Conservation (phyloP, 2,888 invertebrate species). For the Tortrix viridana region DNA sequence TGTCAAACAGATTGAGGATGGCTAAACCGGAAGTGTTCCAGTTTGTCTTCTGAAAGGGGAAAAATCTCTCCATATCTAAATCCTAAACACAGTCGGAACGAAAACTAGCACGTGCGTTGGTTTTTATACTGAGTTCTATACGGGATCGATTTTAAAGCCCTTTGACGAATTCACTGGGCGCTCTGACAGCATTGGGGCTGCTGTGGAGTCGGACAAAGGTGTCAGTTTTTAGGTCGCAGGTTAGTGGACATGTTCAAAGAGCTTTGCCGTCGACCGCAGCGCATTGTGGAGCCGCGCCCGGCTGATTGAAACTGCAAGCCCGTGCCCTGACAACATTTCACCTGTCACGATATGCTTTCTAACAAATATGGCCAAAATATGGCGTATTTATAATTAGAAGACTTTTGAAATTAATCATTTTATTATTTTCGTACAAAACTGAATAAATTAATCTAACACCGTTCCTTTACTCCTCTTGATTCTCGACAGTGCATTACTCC, state of each 20-base stretch:
- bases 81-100: neutral
- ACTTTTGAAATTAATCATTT: too few species aligned
- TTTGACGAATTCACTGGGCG: conserved; percentile 39
- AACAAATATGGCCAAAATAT: too few species aligned
- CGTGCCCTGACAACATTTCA: neutral
- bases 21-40: too few species aligned
- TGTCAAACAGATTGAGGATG: too few species aligned
- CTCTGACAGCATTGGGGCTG: conserved; percentile 41
- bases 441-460: too few species aligned
- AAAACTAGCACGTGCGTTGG: conserved; percentile 1
- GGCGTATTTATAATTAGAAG: too few species aligned
- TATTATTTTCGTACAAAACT: too few species aligned
- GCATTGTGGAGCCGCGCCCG: conserved; percentile 41
- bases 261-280: conserved; percentile 71
- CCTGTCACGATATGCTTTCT: neutral
- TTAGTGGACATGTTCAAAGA: conserved; percentile 58
- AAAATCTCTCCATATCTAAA: neutral
- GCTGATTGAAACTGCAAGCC: conserved; percentile 46
- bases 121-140: neutral
- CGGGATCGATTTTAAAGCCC: conserved; percentile 28
- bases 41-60: neutral
- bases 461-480: too few species aligned
- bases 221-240: conserved; percentile 50
- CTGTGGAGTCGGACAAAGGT: conserved; percentile 50
- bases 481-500: too few species aligned